Evolutionary conservation across 2,888 invertebrate genomes (phyloP), one percentile per base, ranked within the genome.

Genomic region (Heliconius sara): DNA sequence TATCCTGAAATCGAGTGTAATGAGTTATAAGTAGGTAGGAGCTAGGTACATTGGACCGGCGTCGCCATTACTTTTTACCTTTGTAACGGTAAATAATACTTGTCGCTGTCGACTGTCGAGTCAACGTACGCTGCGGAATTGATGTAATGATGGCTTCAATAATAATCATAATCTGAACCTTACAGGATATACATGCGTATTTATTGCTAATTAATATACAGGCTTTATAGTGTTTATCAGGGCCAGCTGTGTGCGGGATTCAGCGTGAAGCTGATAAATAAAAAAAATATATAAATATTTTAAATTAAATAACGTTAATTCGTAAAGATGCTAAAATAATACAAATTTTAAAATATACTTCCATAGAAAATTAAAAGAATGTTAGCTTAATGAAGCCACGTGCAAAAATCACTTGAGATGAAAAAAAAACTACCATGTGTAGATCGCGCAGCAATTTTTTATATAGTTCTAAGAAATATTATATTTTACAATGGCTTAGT

Each of bases 61-160:
- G 30, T 72, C 27, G 77, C 39, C 66, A 76, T 72, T 76, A 47
- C 77, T 82, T 80, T 82, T 80, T 80, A 76, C 68, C 47, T 78
- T 52, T 19, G 19, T 82, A 83, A 83, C 83, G 83, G 83, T 82
- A 82, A 76, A 66, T 77, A 72, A 76, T 79, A 78, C 81, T 72
- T 81, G 80, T 81, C 79, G 78, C 43, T 70, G 76, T 71, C 76
- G 79, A 81, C 63, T 70, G 76, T 74, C 76, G 79, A 81, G 83
- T 83, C 83, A 83, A 82, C n/a, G 83, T 77, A 72, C 83, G 78
- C 78, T 68, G 79, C 79, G 82, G 82, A 81, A 81, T 82, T 79
- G 81, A 82, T 80, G 76, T 83, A 81, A 83, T 82, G 82, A 83
- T 39, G 47, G 77, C 76, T 76, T 57, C 77, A 77, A 82, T 82